Conservation (phyloP, 2,113 vertebrate genomes). For the Dipodomys merriami region DNA sequence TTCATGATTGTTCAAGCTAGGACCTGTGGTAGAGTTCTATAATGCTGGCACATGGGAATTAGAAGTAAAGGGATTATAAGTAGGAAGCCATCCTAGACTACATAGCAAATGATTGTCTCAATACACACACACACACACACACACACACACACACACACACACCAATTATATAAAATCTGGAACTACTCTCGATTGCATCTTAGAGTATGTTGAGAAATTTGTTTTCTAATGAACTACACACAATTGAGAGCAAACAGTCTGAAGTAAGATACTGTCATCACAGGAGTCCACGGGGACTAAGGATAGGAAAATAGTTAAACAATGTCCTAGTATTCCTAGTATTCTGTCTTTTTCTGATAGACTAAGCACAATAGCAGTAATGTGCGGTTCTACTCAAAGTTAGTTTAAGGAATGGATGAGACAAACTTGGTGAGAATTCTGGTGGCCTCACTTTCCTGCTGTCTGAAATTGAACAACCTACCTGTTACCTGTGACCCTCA, state of each 20-base stretch:
- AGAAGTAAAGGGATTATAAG: too few species aligned
- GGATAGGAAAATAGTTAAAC: background rate
- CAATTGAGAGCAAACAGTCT: background rate
- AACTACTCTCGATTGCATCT: background rate
- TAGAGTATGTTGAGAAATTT: background rate
- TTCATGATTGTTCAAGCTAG: background rate
- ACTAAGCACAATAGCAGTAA: background rate
- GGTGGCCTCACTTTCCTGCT: background rate
- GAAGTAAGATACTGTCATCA: background rate
- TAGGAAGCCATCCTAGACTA: too few species aligned
- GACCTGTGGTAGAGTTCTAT: too few species aligned
- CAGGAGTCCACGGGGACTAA: background rate
- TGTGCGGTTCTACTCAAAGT: background rate
- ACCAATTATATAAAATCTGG: background rate
- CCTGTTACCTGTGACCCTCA: background rate
- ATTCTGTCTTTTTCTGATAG: background rate
- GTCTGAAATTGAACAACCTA: background rate
- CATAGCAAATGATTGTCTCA: too few species aligned
- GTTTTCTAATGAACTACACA: background rate
- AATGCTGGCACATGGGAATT: too few species aligned
- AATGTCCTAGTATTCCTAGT: background rate
- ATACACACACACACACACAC: too few species aligned
- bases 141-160: too few species aligned
- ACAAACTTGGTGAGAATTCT: constrained; percentile 9
- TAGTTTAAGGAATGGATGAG: background rate